phyloP scores from a whole-genome alignment of 2,797 vertebrate species.

The Gouania willdenowi region DNA sequence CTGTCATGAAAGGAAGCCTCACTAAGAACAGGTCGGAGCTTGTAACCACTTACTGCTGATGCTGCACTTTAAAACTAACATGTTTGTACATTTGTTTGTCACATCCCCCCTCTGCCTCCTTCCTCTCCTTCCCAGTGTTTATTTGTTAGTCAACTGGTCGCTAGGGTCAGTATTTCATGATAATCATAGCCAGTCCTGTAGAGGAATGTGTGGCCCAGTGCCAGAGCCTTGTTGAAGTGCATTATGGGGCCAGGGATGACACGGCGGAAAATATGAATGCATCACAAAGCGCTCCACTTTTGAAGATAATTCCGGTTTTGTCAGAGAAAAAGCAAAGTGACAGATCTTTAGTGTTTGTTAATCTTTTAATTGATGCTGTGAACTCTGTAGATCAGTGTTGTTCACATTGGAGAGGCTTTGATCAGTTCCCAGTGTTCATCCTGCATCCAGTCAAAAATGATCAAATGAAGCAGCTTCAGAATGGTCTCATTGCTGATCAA shows the following conservation, averaged over 20 bases:
- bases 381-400: slow-evolving; percentile 14
- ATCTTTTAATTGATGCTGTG: slow-evolving; percentile 24
- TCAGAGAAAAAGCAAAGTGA: slow-evolving; percentile 33
- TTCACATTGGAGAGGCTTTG: slow-evolving; percentile 2
- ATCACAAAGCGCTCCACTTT: slow-evolving; percentile 17
- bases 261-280: slow-evolving; percentile 44
- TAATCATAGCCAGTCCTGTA: slow-evolving; percentile 38
- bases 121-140: slow-evolving; percentile 19
- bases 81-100: slow-evolving; percentile 6
- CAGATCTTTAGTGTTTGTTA: slow-evolving; percentile 46
- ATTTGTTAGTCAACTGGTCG: slow-evolving; percentile 24
- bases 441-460: no score
- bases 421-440: neutral
- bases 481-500: no score
- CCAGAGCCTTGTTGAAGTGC: slow-evolving; percentile 30
- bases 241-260: slow-evolving; percentile 25
- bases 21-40: neutral
- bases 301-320: slow-evolving; percentile 31
- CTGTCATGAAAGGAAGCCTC: slow-evolving; percentile 3
- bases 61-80: neutral
- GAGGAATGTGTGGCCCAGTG: slow-evolving; percentile 43
- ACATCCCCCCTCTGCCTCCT: neutral
- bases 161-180: slow-evolving; percentile 24
- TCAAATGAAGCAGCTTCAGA: no score
- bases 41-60: neutral